These are phyloP conservation scores for Agrotis puta DNA, from an alignment of 2,888 invertebrate genomes.

Conservation along the genomic window DNA sequence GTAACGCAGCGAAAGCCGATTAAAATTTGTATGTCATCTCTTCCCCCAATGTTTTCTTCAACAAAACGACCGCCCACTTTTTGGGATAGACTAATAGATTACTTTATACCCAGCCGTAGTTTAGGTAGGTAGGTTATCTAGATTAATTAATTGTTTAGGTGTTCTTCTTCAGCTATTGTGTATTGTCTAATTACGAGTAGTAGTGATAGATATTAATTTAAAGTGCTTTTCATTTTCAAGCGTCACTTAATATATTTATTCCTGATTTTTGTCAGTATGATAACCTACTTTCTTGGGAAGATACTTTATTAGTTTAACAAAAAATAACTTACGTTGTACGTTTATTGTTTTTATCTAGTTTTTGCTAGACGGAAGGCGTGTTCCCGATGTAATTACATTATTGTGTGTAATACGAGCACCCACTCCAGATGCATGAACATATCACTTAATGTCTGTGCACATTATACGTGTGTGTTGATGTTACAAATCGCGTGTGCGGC, in stretches of 20 bases:
- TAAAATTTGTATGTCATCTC: slow-evolving; percentile 81
- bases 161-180: not conserved
- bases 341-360: slow-evolving; percentile 25
- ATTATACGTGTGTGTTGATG: slow-evolving; percentile 61
- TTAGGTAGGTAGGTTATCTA: slow-evolving; percentile 57
- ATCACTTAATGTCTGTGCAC: slow-evolving; percentile 28
- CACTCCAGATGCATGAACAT: slow-evolving; percentile 29
- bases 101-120: slow-evolving; percentile 78
- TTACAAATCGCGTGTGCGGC: slow-evolving; percentile 75
- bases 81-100: slow-evolving; percentile 80
- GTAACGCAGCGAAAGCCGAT: slow-evolving; percentile 78
- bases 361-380: slow-evolving; percentile 56
- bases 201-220: slow-evolving; percentile 63
- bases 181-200: slow-evolving; percentile 16
- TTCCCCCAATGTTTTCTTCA: slow-evolving; percentile 70
- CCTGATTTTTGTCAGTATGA: not conserved
- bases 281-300: not conserved
- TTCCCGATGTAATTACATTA: slow-evolving; percentile 39
- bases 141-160: slow-evolving; percentile 49
- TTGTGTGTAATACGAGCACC: slow-evolving; percentile 25
- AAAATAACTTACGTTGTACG: not conserved
- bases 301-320: not conserved
- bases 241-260: not conserved
- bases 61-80: slow-evolving; percentile 78
- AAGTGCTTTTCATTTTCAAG: slow-evolving; percentile 21